Base-by-base conservation (phyloP, 2,888 invertebrate species). In the Pycnomerus fuliginosus region DNA sequence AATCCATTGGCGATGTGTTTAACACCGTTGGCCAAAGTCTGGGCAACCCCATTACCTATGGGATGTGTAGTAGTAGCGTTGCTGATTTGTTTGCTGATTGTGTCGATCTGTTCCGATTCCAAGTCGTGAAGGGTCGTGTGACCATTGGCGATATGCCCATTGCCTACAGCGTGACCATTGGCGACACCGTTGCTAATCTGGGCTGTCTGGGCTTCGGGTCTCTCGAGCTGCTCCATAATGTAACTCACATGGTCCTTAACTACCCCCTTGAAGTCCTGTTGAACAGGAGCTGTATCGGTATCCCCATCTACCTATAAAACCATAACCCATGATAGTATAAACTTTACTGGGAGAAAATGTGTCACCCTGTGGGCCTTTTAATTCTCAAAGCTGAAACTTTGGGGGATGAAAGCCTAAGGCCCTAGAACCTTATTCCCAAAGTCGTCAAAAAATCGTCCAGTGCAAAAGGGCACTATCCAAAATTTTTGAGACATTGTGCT, bases 281-380 rank as follows among this genome's bases (percentile, higher is more conserved):
- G 87, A 0, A 91, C 90, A 3, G 84, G 83, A 0, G 79, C 73
- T 3, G 85, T 81, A 60, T 91, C 90, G 0, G 91, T 90, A 60
- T 91, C 91, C 0, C 91, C 91, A 62, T 91, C 91, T 44, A 91
- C 85, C 90, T 89, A 40, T 25, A 55, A 55, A 34, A 12, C n/a
- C 8, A 30, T 22, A 16, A 7, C 13, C 17, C 8, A 38, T n/a
- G n/a, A n/a, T n/a, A n/a, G n/a, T n/a, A n/a, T n/a, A n/a, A n/a
- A n/a, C n/a, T n/a, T n/a, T n/a, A n/a, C n/a, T n/a, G n/a, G n/a
- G n/a, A n/a, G n/a, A n/a, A n/a, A n/a, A n/a, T n/a, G n/a, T n/a
- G n/a, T n/a, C n/a, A n/a, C n/a, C n/a, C n/a, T n/a, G n/a, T n/a
- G n/a, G n/a, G n/a, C n/a, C n/a, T n/a, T n/a, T n/a, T n/a, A n/a